phyloP scores from a whole-genome alignment of 2,113 vertebrate species.

The Chionomys nivalis region DNA sequence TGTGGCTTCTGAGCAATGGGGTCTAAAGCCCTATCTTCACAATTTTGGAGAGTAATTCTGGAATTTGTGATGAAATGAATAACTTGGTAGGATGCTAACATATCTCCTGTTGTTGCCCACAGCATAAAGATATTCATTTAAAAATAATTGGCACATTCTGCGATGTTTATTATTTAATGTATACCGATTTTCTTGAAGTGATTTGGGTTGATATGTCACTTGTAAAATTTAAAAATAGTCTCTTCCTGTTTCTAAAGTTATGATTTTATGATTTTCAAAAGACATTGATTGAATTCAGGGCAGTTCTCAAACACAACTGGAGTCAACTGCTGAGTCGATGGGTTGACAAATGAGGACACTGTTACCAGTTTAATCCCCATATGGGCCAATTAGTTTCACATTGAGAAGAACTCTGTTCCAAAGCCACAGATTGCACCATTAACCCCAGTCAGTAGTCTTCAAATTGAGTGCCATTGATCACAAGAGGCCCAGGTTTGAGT shows the following conservation, averaged over 20 bases:
- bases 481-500: slow-evolving; percentile 72
- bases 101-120: not conserved
- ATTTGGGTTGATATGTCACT: slow-evolving; percentile 17
- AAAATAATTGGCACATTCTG: slow-evolving; percentile 41
- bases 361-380: slow-evolving; percentile 80
- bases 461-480: slow-evolving; percentile 80
- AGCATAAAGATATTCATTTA: not conserved
- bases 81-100: slow-evolving; percentile 38
- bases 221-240: not conserved
- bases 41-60: slow-evolving; percentile 2
- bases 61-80: slow-evolving; percentile 11
- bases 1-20: not conserved
- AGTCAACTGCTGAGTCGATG: slow-evolving; percentile 68
- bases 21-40: not conserved
- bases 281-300: slow-evolving; percentile 15
- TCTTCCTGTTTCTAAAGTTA: slow-evolving; percentile 47
- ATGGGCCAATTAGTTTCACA: slow-evolving; percentile 82
- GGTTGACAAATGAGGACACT: slow-evolving; percentile 78
- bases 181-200: slow-evolving; percentile 31
- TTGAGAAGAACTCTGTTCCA: slow-evolving; percentile 79
- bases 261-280: not conserved
- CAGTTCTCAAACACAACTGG: slow-evolving; percentile 45
- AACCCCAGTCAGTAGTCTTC: slow-evolving; percentile 79
- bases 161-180: slow-evolving; percentile 47
- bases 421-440: slow-evolving; percentile 80